Base-by-base conservation (phyloP, 1,140 invertebrate species). In the Lordiphosa collinella region DNA sequence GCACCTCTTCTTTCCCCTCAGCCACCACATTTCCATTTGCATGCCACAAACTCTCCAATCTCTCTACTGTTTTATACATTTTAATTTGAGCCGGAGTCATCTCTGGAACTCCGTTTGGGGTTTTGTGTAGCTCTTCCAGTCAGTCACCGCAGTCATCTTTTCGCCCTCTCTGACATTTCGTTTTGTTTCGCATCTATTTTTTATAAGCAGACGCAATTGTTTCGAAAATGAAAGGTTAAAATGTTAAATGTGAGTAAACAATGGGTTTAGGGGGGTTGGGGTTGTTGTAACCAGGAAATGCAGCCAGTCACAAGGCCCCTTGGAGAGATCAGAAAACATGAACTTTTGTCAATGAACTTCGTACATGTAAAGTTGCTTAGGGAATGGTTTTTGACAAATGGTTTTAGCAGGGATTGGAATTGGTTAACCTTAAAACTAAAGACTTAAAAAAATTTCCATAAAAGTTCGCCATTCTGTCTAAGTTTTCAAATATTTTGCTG, bases 141-240 rank as follows among this genome's bases (percentile, higher is more conserved):
- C 52, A 67, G 61, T 58, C 53, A 56, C 75, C 75, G 18, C 75
- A 68, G 43, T 31, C 22, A 11, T 31, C 32, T 22, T 22, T 56
- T 50, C 13, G 29, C 12, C 14, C 46, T 40, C n/a, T 44, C 18
- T 50, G 64, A 59, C 32, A 68, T 69, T 61, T 69, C 66, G 55
- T 55, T 75, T 71, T 66, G 76, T 64, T 79, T 69, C 58, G 58
- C 76, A 80, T 80, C 76, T 76, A 82, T 82, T 82, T 82, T 82
- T 82, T 82, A 82, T 82, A 84, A 82, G 76, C 78, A 82, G 78
- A 84, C 76, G 76, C 76, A 82, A 82, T 82, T 82, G 76, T 82
- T 82, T 84, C 68, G 76, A 82, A 82, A 82, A 82, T 82, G 67
- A 82, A 82, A 82, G 76, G 76, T 82, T 82, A 84, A 66, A 82